A percentile compares a stretch with the other conserved stretches of the same genome.
phyloP scores from a whole-genome alignment of 2,888 invertebrate genomes.

The Linnaemya tessellans region DNA sequence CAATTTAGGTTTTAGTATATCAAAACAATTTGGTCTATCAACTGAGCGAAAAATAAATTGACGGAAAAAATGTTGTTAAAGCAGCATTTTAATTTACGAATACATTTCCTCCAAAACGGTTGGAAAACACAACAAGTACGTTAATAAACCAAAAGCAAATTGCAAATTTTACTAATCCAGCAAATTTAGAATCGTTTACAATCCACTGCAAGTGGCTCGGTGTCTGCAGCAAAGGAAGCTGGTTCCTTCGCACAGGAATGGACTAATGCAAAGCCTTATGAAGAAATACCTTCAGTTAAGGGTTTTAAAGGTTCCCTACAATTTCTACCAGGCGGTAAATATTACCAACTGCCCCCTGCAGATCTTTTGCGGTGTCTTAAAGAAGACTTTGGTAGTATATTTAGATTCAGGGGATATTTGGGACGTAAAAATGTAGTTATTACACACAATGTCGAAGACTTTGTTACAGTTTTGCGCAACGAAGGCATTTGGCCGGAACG shows the following conservation, averaged over 20 bases:
- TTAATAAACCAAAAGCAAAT: background rate
- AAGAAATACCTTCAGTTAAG: slow-evolving; percentile 76
- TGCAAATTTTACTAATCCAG: background rate
- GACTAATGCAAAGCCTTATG: slow-evolving; percentile 76
- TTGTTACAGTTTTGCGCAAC: slow-evolving; percentile 83
- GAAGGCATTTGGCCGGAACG: slow-evolving; percentile 84
- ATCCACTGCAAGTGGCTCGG: slow-evolving; percentile 79
- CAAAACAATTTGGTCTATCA: background rate
- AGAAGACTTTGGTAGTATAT: slow-evolving; percentile 66
- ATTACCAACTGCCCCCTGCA: slow-evolving; percentile 73
- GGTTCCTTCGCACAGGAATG: slow-evolving; percentile 84
- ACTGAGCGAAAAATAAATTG: background rate
- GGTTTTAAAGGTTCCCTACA: slow-evolving; percentile 64
- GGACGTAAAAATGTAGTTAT: slow-evolving; percentile 78
- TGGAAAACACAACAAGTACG: background rate
- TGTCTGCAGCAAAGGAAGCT: slow-evolving; percentile 83
- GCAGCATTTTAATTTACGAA: background rate
- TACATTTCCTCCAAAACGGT: background rate
- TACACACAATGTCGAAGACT: slow-evolving; percentile 84
- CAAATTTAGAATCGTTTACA: slow-evolving; percentile 74
- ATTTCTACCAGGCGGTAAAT: slow-evolving; percentile 78
- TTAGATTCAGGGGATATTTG: slow-evolving; percentile 55
- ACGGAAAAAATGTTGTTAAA: background rate
- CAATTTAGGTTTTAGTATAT: too few species aligned
- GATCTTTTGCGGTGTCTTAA: slow-evolving; percentile 71